phyloP scores from a whole-genome alignment of 2,797 vertebrate genomes.

The Crenichthys baileyi region DNA sequence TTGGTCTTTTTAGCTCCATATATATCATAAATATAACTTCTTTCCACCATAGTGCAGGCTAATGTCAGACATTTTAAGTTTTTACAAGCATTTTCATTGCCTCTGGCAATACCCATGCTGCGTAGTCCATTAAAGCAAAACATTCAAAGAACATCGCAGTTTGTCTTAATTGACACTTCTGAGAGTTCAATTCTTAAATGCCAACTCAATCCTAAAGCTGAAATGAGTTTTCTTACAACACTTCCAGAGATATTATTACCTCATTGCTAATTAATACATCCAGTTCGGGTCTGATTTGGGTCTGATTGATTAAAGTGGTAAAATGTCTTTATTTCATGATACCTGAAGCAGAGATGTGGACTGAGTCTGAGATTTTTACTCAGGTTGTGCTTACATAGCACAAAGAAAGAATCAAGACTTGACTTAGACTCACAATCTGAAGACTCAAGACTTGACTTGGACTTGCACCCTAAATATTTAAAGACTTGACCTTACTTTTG shows the following conservation, averaged over 20 bases:
- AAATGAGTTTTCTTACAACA: background rate
- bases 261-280: background rate
- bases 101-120: conserved; percentile 19
- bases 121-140: background rate
- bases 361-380: background rate
- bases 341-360: background rate
- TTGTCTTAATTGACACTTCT: conserved; percentile 18
- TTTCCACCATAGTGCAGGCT: background rate
- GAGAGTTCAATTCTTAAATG: conserved; percentile 12
- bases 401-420: background rate
- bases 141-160: background rate
- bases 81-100: conserved; percentile 1
- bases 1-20: background rate
- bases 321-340: background rate
- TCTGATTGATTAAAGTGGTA: conserved; percentile 1
- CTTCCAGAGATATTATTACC: background rate
- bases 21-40: background rate
- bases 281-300: background rate
- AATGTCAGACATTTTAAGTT: background rate
- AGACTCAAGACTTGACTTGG: background rate
- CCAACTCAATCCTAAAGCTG: conserved; percentile 11
- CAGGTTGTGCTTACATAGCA: background rate
- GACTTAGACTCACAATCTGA: background rate
- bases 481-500: background rate
- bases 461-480: background rate